Evolutionary conservation across 2,888 invertebrate genomes (phyloP).

Genomic region (Sarcophaga rosellei): DNA sequence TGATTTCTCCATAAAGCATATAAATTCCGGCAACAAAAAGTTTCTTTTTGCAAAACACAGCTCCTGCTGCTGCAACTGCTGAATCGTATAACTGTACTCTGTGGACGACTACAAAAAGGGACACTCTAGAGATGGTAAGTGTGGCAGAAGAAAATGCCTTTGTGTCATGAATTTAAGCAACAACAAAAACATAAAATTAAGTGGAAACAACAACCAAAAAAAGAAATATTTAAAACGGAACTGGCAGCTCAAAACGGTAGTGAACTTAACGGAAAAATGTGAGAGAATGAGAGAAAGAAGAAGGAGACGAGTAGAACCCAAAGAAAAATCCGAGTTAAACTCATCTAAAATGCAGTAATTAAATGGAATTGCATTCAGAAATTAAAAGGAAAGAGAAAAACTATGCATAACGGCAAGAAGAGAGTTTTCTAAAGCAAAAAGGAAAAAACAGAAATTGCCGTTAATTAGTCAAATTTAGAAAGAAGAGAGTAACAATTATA

Average conservation of each 20-base stretch:
- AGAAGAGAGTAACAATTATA: background rate
- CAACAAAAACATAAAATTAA: background rate
- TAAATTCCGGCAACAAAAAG: background rate
- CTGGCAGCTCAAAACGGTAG: conserved; percentile 31
- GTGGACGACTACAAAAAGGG: conserved; percentile 12
- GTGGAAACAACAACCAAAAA: conserved; percentile 13
- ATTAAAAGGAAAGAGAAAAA: conserved; percentile 18
- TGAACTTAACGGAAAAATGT: conserved; percentile 36
- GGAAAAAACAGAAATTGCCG: conserved; percentile 8
- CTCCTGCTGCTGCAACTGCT: background rate
- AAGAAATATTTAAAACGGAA: conserved; percentile 33
- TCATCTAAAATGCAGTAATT: conserved; percentile 57
- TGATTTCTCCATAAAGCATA: conserved; percentile 5
- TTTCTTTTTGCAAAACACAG: conserved; percentile 3
- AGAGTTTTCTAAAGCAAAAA: background rate
- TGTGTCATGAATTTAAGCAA: conserved; percentile 10
- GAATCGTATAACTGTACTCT: conserved; percentile 2
- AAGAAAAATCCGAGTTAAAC: conserved; percentile 1
- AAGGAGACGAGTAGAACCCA: conserved; percentile 6
- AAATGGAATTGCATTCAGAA: conserved; percentile 46
- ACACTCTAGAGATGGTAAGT: conserved; percentile 40
- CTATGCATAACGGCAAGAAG: background rate
- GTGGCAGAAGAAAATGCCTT: conserved; percentile 42
- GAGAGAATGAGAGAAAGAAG: conserved; percentile 19
- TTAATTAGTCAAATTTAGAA: conserved; percentile 54